Percentiles rank a stretch among this genome's conserved stretches.
Conservation (phyloP, 2,888 invertebrate species). For the Drosophila mimica region DNA sequence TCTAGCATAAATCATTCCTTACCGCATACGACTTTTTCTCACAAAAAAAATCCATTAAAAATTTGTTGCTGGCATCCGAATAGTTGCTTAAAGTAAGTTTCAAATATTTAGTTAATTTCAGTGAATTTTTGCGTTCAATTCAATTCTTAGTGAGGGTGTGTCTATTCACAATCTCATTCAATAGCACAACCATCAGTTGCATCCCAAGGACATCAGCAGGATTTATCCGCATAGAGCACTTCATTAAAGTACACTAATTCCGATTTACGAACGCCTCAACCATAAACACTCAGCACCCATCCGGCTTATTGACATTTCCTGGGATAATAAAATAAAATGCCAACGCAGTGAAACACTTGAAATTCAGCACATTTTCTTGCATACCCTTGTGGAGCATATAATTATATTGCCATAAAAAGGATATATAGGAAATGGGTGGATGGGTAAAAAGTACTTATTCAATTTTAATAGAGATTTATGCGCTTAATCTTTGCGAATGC, state of each 20-base stretch:
- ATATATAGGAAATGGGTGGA: not conserved
- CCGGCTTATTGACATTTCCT: slow-evolving; percentile 25
- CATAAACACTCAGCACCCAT: slow-evolving; percentile 42
- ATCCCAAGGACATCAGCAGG: slow-evolving; percentile 29
- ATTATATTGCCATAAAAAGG: not conserved
- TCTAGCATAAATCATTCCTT: not conserved
- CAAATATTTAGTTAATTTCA: slow-evolving; percentile 24
- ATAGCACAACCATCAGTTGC: slow-evolving; percentile 9
- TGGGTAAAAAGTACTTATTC: not conserved
- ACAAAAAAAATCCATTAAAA: not conserved
- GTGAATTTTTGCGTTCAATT: slow-evolving; percentile 3
- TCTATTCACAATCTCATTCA: slow-evolving; percentile 5
- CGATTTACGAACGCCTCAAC: slow-evolving; percentile 55
- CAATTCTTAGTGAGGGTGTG: not conserved
- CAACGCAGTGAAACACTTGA: slow-evolving; percentile 1
- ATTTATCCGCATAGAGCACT: slow-evolving; percentile 17
- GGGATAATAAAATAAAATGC: slow-evolving; percentile 60
- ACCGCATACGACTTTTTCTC: not conserved
- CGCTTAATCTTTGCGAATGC: not conserved
- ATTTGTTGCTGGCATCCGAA: not conserved
- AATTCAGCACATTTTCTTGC: not conserved
- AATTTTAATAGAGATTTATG: not conserved
- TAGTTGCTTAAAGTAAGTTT: not conserved
- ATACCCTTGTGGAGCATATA: slow-evolving; percentile 7
- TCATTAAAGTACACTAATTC: slow-evolving; percentile 53